Percentiles rank a stretch among this genome's conserved stretches.
Conservation (phyloP, 2,888 invertebrate species). For the Drosophila yooni region DNA sequence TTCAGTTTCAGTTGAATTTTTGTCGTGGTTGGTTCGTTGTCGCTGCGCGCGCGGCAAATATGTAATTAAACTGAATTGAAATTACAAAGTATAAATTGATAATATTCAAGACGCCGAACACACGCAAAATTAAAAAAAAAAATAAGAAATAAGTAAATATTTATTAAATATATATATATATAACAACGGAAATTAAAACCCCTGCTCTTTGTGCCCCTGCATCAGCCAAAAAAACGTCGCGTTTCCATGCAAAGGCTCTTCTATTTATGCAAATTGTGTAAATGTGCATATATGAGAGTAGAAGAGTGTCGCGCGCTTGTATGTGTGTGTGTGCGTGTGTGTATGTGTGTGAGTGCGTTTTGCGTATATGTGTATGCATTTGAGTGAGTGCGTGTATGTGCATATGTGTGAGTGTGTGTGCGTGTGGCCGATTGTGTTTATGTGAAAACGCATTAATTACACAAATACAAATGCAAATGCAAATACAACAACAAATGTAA, state of each 20-base stretch:
- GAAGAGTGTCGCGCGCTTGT: slow-evolving; percentile 42
- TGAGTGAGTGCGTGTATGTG: slow-evolving; percentile 26
- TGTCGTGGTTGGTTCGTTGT: slow-evolving; percentile 59
- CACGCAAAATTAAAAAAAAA: slow-evolving; percentile 40
- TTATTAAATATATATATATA: slow-evolving; percentile 20
- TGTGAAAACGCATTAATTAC: slow-evolving; percentile 78
- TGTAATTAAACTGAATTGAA: slow-evolving; percentile 58
- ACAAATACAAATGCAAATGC: slow-evolving; percentile 56
- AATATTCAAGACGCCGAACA: slow-evolving; percentile 61
- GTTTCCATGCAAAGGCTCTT: slow-evolving; percentile 54
- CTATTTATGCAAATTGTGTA: slow-evolving; percentile 61
- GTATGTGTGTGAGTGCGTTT: slow-evolving; percentile 42
- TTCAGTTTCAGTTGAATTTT: slow-evolving; percentile 64
- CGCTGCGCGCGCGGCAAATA: slow-evolving; percentile 54
- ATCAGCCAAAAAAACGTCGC: slow-evolving; percentile 29
- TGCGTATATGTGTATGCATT: slow-evolving; percentile 37
- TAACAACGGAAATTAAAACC: slow-evolving; percentile 35
- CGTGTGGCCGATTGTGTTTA: slow-evolving; percentile 62
- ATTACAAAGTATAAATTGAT: slow-evolving; percentile 55
- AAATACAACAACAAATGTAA: slow-evolving; percentile 55
- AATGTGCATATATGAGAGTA: slow-evolving; percentile 46
- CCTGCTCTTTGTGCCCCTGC: slow-evolving; percentile 5
- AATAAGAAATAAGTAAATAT: slow-evolving; percentile 13
- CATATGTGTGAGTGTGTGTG: slow-evolving; percentile 39
- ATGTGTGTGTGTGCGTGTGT: slow-evolving; percentile 39